A percentile compares a stretch with the other conserved stretches of the same genome.
phyloP scores from a whole-genome alignment of 1,140 invertebrate genomes.

The Himalopsyche phryganea region DNA sequence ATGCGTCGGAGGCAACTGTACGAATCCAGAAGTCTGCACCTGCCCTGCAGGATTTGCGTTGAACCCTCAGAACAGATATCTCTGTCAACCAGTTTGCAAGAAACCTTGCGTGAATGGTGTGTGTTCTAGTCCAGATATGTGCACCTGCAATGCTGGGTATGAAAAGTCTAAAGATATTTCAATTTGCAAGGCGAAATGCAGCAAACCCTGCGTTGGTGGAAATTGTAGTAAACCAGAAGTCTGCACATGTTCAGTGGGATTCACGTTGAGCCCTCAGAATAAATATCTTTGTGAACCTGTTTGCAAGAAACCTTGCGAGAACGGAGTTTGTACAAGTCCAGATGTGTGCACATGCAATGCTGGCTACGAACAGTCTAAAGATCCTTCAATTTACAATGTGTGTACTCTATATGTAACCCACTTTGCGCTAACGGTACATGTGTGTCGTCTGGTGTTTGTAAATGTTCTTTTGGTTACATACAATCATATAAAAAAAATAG shows the following conservation, averaged over 20 bases:
- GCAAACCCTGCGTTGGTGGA: conserved; percentile 12
- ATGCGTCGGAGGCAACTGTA: too few species aligned
- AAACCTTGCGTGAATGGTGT: too few species aligned
- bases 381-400: too few species aligned
- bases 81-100: too few species aligned
- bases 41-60: too few species aligned
- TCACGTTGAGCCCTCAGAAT: conserved; percentile 35
- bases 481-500: conserved; percentile 24
- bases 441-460: conserved; percentile 44
- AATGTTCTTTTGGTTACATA: conserved; percentile 41
- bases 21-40: too few species aligned
- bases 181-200: too few species aligned
- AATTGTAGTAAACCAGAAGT: conserved; percentile 45
- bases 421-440: conserved; percentile 46
- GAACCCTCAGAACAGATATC: too few species aligned
- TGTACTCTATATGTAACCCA: conserved; percentile 14
- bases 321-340: conserved; percentile 40
- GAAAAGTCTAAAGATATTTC: too few species aligned
- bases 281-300: conserved; percentile 37
- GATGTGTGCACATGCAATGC: conserved; percentile 41
- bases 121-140: too few species aligned
- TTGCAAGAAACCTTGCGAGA: conserved; percentile 41
- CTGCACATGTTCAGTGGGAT: conserved; percentile 43
- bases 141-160: too few species aligned
- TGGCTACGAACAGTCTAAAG: conserved; percentile 36